Evolutionary conservation across 2,113 vertebrate species (phyloP).

Genomic region (Acrocephalus arundinaceus): DNA sequence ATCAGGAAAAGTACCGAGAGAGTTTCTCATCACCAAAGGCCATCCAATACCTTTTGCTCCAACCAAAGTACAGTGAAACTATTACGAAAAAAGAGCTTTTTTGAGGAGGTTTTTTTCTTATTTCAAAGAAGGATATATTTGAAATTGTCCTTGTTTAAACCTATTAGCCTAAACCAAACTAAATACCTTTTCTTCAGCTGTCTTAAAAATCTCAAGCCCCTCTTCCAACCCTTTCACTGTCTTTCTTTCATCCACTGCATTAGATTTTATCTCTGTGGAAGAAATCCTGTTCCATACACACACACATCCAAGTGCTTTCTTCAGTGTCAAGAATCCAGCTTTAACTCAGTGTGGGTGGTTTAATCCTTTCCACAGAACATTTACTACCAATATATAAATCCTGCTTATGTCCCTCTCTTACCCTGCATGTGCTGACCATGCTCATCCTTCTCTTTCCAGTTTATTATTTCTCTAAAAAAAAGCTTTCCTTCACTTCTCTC

Average conservation of each 20-base stretch:
- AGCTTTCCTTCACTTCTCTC: background rate
- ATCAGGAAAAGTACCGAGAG: background rate
- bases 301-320: background rate
- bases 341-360: background rate
- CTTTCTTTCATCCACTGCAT: background rate
- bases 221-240: background rate
- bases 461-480: background rate
- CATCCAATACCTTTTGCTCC: background rate
- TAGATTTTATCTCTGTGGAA: background rate
- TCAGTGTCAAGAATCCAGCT: background rate
- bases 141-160: background rate
- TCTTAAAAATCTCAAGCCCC: background rate
- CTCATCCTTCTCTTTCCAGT: background rate
- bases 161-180: background rate
- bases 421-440: background rate
- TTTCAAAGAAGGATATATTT: background rate
- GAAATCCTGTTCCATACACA: background rate
- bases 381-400: accelerated
- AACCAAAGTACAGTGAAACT: background rate
- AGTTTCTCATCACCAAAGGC: background rate
- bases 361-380: background rate
- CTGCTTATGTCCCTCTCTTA: background rate
- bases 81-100: background rate
- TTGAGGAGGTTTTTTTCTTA: background rate
- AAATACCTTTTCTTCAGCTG: background rate